These are phyloP conservation scores for Hypsibius dujardini DNA, from an alignment of 1,140 invertebrate genomes.

Conservation along the genomic window DNA sequence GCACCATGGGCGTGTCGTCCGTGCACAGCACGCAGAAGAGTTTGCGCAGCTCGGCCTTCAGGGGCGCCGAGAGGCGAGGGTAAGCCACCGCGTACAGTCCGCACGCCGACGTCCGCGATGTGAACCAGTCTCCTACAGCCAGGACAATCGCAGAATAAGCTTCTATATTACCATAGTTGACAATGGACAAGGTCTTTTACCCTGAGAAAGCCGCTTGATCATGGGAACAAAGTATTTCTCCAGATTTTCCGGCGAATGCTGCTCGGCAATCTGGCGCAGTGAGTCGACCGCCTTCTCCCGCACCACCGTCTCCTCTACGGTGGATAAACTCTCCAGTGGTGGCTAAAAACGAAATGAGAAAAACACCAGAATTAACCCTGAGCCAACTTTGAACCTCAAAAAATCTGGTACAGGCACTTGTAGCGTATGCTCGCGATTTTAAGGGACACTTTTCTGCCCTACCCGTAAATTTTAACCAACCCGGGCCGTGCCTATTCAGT, in stretches of 20 bases:
- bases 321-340: slow-evolving; percentile 86
- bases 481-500: too few relatives aligned
- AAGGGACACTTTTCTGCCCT: too few relatives aligned
- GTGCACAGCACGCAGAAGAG: slow-evolving; percentile 87
- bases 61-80: slow-evolving; percentile 37
- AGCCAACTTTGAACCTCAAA: too few relatives aligned
- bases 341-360: slow-evolving; percentile 39
- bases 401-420: too few relatives aligned
- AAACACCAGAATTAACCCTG: slow-evolving; percentile 18
- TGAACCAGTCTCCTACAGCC: slow-evolving; percentile 78
- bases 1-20: slow-evolving; percentile 98
- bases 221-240: slow-evolving; percentile 85
- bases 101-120: slow-evolving; percentile 84
- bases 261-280: slow-evolving; percentile 62
- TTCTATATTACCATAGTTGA: slow-evolving; percentile 10
- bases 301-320: slow-evolving; percentile 98
- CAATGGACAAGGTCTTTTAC: slow-evolving; percentile 23
- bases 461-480: too few relatives aligned
- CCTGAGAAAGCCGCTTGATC: slow-evolving; percentile 58
- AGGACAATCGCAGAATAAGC: neutral
- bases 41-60: slow-evolving; percentile 51
- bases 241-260: slow-evolving; percentile 66
- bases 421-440: too few relatives aligned
- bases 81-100: slow-evolving; percentile 71
- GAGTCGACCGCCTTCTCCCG: slow-evolving; percentile 97